Evolutionary conservation across 1,140 invertebrate species (phyloP), one percentile per base, ranked within the genome.

Genomic region (Drosophila sproati): DNA sequence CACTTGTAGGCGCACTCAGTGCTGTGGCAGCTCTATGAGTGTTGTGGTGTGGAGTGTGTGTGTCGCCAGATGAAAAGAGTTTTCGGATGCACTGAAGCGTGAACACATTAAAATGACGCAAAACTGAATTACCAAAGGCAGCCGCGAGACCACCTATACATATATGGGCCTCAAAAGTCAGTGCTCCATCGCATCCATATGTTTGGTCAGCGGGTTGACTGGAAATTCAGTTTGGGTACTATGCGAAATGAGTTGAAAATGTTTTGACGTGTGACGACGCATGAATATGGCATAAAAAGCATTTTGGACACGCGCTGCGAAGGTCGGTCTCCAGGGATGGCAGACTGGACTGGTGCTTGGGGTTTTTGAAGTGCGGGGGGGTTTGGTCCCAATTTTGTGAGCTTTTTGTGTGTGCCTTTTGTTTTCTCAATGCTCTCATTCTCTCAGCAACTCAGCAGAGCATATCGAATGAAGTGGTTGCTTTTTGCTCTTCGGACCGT

Each of bases 391-490:
- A 5, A 37, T 28, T 57, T 41, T 37, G 28, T 47, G 7, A 34
- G 41, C 50, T 52, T 48, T 77, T 73, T 41, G 39, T 43, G 39
- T 43, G 39, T 62, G 61, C 62, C 78, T 77, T 82, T 69, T 76
- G 59, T 75, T 54, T 75, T 50, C 47, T 28, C 41, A 34, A 32
- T 62, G 45, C 10, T 50, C 45, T 45, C 47, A 57, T 68, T 70
- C 71, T 59, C 39, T 31, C 70, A 77, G 81, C 70, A 77, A 81
- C 51, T 34, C 70, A 66, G 35, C 52, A 43, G 51, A 59, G 43
- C 81, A 74, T 69, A 64, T 64, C 81, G 68, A 70, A 85, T 85
- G 70, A 80, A 85, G 86, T 73, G 57, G 69, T 85, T 77, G 41
- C 63, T 63, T 28, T 78, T 59, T 71, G 41, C 56, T 76, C 39